These are phyloP conservation scores for Neoaliturus tenellus DNA, from an alignment of 2,888 invertebrate genomes.

Conservation along the genomic window DNA sequence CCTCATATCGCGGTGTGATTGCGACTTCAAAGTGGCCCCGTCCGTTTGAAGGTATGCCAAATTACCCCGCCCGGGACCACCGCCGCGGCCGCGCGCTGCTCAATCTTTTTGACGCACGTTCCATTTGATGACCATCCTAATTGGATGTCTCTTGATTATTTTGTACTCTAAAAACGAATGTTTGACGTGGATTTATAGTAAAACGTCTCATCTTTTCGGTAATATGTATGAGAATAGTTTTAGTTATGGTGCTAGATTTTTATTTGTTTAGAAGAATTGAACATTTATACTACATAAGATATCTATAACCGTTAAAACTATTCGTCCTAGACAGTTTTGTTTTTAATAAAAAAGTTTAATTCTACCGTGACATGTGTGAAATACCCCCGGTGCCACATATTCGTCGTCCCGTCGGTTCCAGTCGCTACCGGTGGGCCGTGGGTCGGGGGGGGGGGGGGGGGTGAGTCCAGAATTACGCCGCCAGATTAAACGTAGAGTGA, in stretches of 20 bases:
- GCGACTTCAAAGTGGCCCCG: neutral
- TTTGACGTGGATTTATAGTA: neutral
- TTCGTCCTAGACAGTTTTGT: no score
- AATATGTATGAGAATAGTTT: no score
- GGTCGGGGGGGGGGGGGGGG: neutral
- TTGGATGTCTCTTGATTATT: constrained; percentile 20
- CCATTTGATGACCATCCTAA: constrained; percentile 22
- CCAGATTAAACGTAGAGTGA: constrained; percentile 38
- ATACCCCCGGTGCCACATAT: no score
- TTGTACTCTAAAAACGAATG: constrained; percentile 13
- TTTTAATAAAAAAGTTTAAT: no score
- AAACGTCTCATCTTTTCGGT: no score
- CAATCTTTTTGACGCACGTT: constrained; percentile 19
- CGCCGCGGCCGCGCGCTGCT: neutral
- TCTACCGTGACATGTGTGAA: no score
- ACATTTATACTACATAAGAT: no score
- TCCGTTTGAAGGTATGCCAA: constrained; percentile 13
- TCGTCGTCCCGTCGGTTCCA: neutral
- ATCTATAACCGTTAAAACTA: no score
- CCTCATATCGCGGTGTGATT: neutral
- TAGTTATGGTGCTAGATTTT: no score
- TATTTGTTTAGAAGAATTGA: no score
- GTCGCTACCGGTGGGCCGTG: neutral
- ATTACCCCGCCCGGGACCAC: neutral
- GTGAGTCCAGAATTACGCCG: neutral